Evolutionary conservation across 2,888 invertebrate species (phyloP).

Genomic region (Phoronis australis): DNA sequence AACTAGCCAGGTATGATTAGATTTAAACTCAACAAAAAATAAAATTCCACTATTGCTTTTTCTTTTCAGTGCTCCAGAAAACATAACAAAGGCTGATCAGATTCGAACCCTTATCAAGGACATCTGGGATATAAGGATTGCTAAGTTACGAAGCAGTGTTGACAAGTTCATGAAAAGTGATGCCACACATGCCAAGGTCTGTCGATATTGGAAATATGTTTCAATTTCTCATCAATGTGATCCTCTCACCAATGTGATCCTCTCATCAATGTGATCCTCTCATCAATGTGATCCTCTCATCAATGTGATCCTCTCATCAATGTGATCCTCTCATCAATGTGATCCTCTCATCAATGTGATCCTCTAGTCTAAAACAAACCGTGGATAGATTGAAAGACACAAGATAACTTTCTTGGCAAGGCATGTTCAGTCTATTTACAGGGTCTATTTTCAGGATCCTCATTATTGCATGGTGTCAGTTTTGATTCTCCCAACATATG

Average conservation of each 20-base stretch:
- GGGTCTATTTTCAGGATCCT: too few species aligned
- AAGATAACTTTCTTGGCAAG: not conserved
- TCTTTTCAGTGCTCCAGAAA: slow-evolving; percentile 56
- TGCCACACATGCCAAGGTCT: slow-evolving; percentile 67
- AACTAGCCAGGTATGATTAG: too few species aligned
- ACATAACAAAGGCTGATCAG: slow-evolving; percentile 76
- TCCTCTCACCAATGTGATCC: not conserved
- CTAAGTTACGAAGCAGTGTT: slow-evolving; percentile 85
- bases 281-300: not conserved
- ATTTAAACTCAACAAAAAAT: too few species aligned
- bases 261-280: not conserved
- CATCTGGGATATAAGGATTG: slow-evolving; percentile 91
- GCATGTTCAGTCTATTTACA: too few species aligned
- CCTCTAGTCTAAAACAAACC: too few species aligned
- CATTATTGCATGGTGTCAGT: too few species aligned
- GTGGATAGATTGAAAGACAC: not conserved
- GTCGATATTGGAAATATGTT: not conserved
- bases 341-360: too few species aligned
- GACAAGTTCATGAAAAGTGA: slow-evolving; percentile 79
- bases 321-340: too few species aligned
- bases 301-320: not conserved
- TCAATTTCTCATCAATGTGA: not conserved
- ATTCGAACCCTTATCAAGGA: slow-evolving; percentile 91
- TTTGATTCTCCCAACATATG: too few species aligned
- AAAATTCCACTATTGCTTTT: too few species aligned